These are phyloP conservation scores for Lepisosteus osseus DNA, from an alignment of 2,113 vertebrate genomes.

Conservation along the genomic window DNA sequence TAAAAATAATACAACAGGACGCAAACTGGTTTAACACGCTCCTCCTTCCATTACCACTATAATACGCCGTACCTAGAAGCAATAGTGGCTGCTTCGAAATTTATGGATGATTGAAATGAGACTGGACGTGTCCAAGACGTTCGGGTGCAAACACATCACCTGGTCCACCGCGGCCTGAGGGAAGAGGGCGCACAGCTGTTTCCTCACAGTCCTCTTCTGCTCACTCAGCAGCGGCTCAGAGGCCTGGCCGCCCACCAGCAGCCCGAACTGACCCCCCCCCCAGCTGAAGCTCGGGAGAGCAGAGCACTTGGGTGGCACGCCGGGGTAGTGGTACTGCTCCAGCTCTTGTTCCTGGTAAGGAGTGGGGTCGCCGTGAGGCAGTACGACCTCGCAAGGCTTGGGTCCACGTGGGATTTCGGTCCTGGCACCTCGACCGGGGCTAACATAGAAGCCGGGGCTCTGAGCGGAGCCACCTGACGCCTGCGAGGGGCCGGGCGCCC, in stretches of 20 bases:
- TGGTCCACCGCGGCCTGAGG: constrained; percentile 51
- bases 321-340: neutral
- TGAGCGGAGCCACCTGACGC: neutral
- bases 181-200: constrained; percentile 59
- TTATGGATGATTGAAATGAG: constrained; percentile 54
- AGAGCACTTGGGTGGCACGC: neutral
- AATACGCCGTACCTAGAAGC: constrained; percentile 15
- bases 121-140: constrained; percentile 40
- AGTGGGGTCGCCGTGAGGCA: constrained; percentile 4
- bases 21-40: too few species aligned
- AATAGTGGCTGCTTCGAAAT: constrained; percentile 30
- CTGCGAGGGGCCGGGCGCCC: neutral
- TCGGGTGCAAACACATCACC: constrained; percentile 46
- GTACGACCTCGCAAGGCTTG: neutral
- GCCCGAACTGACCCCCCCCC: neutral
- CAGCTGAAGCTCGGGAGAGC: constrained; percentile 19
- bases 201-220: constrained; percentile 40
- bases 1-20: too few species aligned
- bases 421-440: neutral
- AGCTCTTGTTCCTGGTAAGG: neutral
- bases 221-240: constrained; percentile 17
- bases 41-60: too few species aligned
- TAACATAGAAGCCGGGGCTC: constrained; percentile 30
- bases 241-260: neutral
- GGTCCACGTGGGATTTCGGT: neutral